Conservation (phyloP, 2,797 vertebrate genomes). For the Amniataba percoides region DNA sequence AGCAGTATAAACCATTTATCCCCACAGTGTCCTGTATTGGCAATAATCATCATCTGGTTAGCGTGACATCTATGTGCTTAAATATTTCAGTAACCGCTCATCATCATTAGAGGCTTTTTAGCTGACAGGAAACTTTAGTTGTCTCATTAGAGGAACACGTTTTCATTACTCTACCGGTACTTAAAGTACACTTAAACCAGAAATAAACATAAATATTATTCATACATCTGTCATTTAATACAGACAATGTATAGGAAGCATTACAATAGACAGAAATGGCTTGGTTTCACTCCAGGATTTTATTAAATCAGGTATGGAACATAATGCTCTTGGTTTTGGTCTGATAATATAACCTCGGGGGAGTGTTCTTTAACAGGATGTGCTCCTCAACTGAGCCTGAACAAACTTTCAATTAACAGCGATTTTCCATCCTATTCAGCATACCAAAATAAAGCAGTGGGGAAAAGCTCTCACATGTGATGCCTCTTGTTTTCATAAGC, state of each 20-base stretch:
- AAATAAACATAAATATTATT: conserved; percentile 11
- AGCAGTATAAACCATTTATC: conserved; percentile 1
- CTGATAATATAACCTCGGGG: background rate
- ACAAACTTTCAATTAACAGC: conserved; percentile 13
- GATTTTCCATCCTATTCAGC: conserved; percentile 15
- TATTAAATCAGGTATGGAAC: background rate
- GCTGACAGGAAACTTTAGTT: background rate
- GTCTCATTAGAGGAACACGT: conserved; percentile 4
- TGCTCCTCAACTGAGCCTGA: conserved; percentile 16
- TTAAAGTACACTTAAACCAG: background rate
- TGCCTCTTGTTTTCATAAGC: conserved; percentile 29
- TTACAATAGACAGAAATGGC: conserved; percentile 5
- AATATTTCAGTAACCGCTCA: conserved; percentile 51
- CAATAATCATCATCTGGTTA: conserved; percentile 1
- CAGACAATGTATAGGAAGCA: background rate
- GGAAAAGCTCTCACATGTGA: conserved; percentile 13
- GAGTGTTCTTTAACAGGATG: conserved; percentile 18
- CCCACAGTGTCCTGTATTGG: background rate
- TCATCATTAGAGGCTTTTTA: conserved; percentile 34
- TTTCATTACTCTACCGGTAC: background rate
- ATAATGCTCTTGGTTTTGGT: conserved; percentile 9
- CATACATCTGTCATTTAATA: conserved; percentile 2
- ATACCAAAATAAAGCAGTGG: conserved; percentile 9
- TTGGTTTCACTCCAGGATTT: background rate
- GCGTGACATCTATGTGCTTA: conserved; percentile 1